phyloP scores from a whole-genome alignment of 2,113 vertebrate genomes.

The Eudyptes chrysolophus region DNA sequence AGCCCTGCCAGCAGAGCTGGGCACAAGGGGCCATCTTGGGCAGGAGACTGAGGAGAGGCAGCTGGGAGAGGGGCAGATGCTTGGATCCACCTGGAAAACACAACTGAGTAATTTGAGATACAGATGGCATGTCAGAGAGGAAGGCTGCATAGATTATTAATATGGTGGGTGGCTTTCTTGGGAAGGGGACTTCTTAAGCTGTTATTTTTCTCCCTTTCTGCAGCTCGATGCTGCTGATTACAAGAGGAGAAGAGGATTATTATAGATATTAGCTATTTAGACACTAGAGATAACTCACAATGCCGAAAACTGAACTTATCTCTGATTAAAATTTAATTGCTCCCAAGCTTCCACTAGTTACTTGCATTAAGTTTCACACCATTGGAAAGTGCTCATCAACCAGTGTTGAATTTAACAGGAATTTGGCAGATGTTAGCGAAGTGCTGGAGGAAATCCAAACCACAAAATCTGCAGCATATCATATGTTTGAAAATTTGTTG shows the following conservation, averaged over 20 bases:
- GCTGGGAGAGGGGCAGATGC: background rate
- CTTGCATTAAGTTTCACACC: conserved; percentile 60
- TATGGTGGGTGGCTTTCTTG: background rate
- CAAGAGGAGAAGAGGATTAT: background rate
- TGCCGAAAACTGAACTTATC: conserved; percentile 37
- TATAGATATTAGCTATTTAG: conserved; percentile 23
- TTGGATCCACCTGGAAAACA: background rate
- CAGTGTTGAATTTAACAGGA: conserved; percentile 45
- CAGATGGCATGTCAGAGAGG: background rate
- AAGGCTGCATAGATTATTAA: background rate
- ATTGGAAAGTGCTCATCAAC: conserved; percentile 46
- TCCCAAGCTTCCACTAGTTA: conserved; percentile 60
- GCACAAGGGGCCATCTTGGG: accelerated
- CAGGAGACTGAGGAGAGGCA: background rate
- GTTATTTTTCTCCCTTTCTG: background rate
- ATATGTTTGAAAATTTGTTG: conserved; percentile 51
- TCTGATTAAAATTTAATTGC: conserved; percentile 69
- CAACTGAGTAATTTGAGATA: background rate
- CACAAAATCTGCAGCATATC: conserved; percentile 36
- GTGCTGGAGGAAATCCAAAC: conserved; percentile 52
- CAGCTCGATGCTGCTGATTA: background rate
- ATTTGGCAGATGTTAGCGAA: conserved; percentile 67
- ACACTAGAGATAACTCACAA: conserved; percentile 33
- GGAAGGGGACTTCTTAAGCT: background rate
- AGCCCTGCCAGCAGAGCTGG: background rate